These are phyloP conservation scores for Drosophila ficusphila DNA, from an alignment of 1,140 invertebrate genomes.

Conservation along the genomic window DNA sequence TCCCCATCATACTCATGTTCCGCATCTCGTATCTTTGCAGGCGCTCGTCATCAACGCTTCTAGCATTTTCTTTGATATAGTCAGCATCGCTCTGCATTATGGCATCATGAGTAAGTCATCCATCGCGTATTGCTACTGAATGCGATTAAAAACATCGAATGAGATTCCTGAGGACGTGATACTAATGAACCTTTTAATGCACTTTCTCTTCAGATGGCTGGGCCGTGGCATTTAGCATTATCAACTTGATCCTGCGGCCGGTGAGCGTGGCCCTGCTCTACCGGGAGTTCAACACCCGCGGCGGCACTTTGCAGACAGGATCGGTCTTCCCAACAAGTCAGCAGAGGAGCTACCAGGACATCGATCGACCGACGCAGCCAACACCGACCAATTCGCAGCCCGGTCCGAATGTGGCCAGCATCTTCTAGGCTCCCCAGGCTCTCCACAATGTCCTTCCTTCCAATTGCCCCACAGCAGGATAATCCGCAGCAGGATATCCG, in stretches of 20 bases:
- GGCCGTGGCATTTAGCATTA: constrained; percentile 75
- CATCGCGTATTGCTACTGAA: neutral
- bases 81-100: constrained; percentile 75
- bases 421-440: constrained; percentile 57
- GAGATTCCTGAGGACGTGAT: neutral
- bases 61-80: constrained; percentile 82
- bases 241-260: constrained; percentile 74
- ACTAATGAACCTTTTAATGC: neutral
- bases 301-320: constrained; percentile 68
- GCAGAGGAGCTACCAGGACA: constrained; percentile 83
- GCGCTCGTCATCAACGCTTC: constrained; percentile 79
- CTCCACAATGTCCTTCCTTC: too few relatives aligned
- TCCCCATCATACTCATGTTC: constrained; percentile 11
- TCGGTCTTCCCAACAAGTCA: constrained; percentile 79
- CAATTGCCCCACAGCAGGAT: constrained; percentile 45
- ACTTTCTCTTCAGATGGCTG: constrained; percentile 64
- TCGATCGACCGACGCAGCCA: constrained; percentile 78
- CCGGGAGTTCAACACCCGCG: constrained; percentile 76
- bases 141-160: too few relatives aligned
- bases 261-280: constrained; percentile 77
- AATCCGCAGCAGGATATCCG: neutral
- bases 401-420: constrained; percentile 79
- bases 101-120: constrained; percentile 78
- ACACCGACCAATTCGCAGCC: constrained; percentile 75
- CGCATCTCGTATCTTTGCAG: constrained; percentile 61